Evolutionary conservation across 2,888 invertebrate species (phyloP), one percentile per base, ranked within the genome.

Genomic region (Tortrix viridana): DNA sequence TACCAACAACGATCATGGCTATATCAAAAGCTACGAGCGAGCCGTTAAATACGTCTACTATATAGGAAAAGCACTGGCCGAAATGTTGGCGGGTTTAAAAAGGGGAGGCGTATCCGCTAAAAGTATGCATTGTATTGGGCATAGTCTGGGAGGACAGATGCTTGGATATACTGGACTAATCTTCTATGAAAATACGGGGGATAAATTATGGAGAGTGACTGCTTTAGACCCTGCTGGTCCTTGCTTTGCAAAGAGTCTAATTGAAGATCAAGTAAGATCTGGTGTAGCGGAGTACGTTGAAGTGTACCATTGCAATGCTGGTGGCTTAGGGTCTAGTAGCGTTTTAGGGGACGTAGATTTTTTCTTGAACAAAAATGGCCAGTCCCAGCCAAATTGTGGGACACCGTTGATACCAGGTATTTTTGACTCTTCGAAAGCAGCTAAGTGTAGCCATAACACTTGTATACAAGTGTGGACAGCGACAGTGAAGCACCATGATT

Each of bases 271-370:
- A 69, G 77, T 95, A 0, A 86, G 93, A 53, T 84, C 90, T 19
- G 89, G 90, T 5, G 93, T 94, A 23, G 94, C 94, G 0, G 84
- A 89, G 0, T 93, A 94, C 70, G 94, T 94, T 0, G 94, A 94
- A 73, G 90, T 93, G 0, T 90, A 94, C 66, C 94, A 94, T 73
- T 94, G 94, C 26, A 94, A 94, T 67, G 92, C 92, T 61, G 94
- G 93, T 14, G 86, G 85, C 0, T 74, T 93, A 2, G 93, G 93
- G 1, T 88, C 92, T 0, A 85, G 86, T 0, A 86, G 86, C 59
- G 89, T 93, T 0, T 74, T 94, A 37, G 94, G 92, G 0, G 93
- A 93, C 54, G 81, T 92, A 5, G 94, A 94, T 74, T 94, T 94
- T 76, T 93, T 93, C 70, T 88, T 93, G 1, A 94, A 94, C 71